phyloP scores from a whole-genome alignment of 2,888 invertebrate genomes.

The Tetropium fuscum region DNA sequence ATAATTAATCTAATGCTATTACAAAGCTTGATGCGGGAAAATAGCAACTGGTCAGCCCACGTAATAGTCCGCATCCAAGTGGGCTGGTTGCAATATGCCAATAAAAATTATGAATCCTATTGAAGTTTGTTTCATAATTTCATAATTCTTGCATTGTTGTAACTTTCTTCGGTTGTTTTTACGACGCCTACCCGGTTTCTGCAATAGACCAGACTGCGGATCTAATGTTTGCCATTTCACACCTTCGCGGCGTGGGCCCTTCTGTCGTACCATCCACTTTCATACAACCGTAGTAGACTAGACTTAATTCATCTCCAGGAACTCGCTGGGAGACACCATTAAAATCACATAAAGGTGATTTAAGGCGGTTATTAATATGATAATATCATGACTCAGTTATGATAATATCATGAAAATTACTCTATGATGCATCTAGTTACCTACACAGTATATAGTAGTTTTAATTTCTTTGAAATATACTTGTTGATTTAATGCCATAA shows the following conservation, averaged over 20 bases:
- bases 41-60: conserved; percentile 44
- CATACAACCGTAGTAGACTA: conserved; percentile 16
- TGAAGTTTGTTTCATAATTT: conserved; percentile 58
- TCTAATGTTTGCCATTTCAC: conserved; percentile 49
- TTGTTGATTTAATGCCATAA: too few relatives aligned
- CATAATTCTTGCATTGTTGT: conserved; percentile 58
- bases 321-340: conserved; percentile 18
- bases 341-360: too few relatives aligned
- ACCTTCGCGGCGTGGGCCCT: conserved; percentile 43
- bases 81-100: conserved; percentile 42
- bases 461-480: too few relatives aligned
- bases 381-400: too few relatives aligned
- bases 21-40: conserved; percentile 39
- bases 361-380: too few relatives aligned
- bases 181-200: conserved; percentile 50
- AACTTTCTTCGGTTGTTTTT: conserved; percentile 57
- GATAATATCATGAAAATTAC: too few relatives aligned
- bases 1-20: conserved; percentile 51
- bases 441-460: too few relatives aligned
- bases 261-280: conserved; percentile 37
- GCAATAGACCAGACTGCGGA: conserved; percentile 46
- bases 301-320: conserved; percentile 40
- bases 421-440: too few relatives aligned
- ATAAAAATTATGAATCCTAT: conserved; percentile 52
- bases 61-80: conserved; percentile 26